A percentile compares a stretch with the other conserved stretches of the same genome.
These are phyloP conservation scores for Oscheius sp. DNA, from an alignment of 1,140 invertebrate genomes.

Conservation along the genomic window DNA sequence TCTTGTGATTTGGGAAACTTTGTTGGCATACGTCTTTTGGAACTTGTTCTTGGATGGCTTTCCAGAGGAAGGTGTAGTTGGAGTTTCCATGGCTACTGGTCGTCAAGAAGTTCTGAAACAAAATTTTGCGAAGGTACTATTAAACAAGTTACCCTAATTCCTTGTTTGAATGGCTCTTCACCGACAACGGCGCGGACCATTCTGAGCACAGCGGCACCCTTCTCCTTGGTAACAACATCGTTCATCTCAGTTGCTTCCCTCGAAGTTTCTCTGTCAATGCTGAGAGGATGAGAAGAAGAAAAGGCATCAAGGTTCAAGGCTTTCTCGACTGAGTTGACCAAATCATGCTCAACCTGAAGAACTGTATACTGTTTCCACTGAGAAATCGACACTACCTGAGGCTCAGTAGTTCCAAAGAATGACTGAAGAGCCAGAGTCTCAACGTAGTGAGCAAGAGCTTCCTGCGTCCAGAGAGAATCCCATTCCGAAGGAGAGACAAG, in stretches of 20 bases:
- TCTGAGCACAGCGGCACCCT: slow-evolving; percentile 32
- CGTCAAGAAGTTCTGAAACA: slow-evolving; percentile 14
- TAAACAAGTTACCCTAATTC: slow-evolving; percentile 21
- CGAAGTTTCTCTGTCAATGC: background rate
- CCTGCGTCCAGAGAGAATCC: background rate
- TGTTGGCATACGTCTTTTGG: background rate
- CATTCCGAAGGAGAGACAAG: background rate
- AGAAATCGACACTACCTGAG: background rate
- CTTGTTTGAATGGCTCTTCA: slow-evolving; percentile 30
- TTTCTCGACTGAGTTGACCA: slow-evolving; percentile 20
- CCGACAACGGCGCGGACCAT: slow-evolving; percentile 36
- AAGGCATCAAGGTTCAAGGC: slow-evolving; percentile 12
- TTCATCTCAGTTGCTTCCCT: background rate
- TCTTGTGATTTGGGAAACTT: background rate
- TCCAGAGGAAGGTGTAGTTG: slow-evolving; percentile 19
- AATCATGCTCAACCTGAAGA: slow-evolving; percentile 13
- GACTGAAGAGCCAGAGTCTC: background rate
- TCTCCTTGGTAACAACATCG: background rate
- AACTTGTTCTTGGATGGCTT: slow-evolving; percentile 8
- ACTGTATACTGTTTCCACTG: background rate
- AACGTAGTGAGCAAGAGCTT: background rate
- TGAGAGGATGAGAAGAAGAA: slow-evolving; percentile 25
- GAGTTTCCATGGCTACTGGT: background rate
- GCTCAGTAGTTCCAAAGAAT: slow-evolving; percentile 11
- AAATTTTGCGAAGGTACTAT: background rate